A percentile compares a stretch with the other conserved stretches of the same genome.
These are phyloP conservation scores for Brachyrhaphis roseni DNA, from an alignment of 2,797 vertebrate species.

Conservation along the genomic window DNA sequence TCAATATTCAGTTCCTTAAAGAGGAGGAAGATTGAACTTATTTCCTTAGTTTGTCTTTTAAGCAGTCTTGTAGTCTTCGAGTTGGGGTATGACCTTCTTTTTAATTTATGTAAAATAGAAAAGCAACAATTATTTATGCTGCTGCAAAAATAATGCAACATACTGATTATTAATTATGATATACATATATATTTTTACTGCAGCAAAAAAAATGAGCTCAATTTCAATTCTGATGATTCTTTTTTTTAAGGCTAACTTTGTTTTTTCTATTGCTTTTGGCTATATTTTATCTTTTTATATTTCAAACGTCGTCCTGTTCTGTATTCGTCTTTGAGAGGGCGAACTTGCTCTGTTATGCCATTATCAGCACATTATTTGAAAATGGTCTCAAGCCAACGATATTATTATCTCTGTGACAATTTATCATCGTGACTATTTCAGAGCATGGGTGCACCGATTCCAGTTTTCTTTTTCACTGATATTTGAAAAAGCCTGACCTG, in stretches of 20 bases:
- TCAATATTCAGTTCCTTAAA: conserved; percentile 2
- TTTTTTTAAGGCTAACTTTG: neutral
- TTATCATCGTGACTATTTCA: neutral
- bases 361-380: neutral
- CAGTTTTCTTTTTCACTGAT: neutral
- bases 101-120: neutral
- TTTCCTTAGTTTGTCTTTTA: neutral
- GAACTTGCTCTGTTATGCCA: neutral
- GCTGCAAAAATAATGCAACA: neutral
- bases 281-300: neutral
- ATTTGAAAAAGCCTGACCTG: no score
- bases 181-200: no score
- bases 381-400: neutral
- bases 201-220: neutral
- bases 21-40: neutral
- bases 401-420: neutral
- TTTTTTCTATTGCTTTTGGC: neutral
- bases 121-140: neutral
- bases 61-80: neutral
- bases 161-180: neutral
- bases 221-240: neutral
- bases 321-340: neutral
- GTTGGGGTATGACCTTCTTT: neutral
- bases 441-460: neutral
- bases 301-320: neutral